A percentile compares a stretch with the other conserved stretches of the same genome.
These are phyloP conservation scores for Chouioia cunea DNA, from an alignment of 2,888 invertebrate species.

Conservation along the genomic window DNA sequence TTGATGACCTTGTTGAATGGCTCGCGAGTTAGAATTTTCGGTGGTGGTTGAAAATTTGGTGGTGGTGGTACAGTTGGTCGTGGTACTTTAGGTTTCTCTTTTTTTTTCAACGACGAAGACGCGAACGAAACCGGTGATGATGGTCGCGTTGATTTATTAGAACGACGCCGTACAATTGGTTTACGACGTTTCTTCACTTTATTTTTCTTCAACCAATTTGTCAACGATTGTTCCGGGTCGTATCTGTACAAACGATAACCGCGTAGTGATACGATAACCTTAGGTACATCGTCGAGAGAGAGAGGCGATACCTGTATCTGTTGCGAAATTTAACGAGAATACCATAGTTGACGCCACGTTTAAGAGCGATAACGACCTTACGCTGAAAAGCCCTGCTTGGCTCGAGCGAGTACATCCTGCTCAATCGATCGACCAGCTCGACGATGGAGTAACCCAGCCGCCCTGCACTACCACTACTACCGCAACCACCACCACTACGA, in stretches of 20 bases:
- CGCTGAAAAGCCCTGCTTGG: slow-evolving; percentile 52
- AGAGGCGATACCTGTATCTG: slow-evolving; percentile 55
- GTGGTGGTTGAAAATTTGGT: slow-evolving; percentile 51
- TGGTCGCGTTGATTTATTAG: background rate
- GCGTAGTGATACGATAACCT: too few relatives aligned
- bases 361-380: slow-evolving; percentile 57
- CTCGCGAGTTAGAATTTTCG: slow-evolving; percentile 52
- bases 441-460: slow-evolving; percentile 52
- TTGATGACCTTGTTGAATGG: slow-evolving; percentile 52
- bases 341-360: slow-evolving; percentile 60
- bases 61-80: slow-evolving; percentile 54
- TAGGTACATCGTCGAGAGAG: too few relatives aligned
- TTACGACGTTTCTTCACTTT: background rate
- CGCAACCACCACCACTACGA: too few relatives aligned
- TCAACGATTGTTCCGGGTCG: slow-evolving; percentile 45
- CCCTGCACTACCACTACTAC: too few relatives aligned
- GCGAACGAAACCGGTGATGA: too few relatives aligned
- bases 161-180: background rate
- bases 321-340: slow-evolving; percentile 56
- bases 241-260: slow-evolving; percentile 45
- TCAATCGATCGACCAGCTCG: slow-evolving; percentile 56
- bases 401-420: slow-evolving; percentile 52
- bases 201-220: background rate
- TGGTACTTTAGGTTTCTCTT: slow-evolving; percentile 38
- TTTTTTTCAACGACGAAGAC: too few relatives aligned